Evolutionary conservation across 2,113 vertebrate genomes (phyloP).

Genomic region (Poeciliopsis occidentalis): DNA sequence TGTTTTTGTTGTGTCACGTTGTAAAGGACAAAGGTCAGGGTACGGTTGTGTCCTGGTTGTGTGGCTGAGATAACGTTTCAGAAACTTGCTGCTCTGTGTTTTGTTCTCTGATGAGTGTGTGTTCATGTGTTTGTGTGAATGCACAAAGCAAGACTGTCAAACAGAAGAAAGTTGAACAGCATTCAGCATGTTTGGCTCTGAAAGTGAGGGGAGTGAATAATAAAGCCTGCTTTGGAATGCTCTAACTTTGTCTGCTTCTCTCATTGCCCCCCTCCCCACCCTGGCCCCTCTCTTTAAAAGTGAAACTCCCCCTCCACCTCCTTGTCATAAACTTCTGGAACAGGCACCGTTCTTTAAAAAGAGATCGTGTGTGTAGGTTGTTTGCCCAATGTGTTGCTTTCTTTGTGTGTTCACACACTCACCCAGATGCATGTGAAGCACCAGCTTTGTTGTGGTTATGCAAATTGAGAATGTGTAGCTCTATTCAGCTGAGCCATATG

Average conservation of each 20-base stretch:
- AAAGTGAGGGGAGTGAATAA: not conserved
- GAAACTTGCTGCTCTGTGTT: too few species aligned
- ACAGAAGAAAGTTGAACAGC: not conserved
- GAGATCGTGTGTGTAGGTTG: slow-evolving; percentile 23
- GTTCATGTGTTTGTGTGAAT: too few species aligned
- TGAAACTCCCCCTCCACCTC: slow-evolving; percentile 51
- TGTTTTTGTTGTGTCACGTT: too few species aligned
- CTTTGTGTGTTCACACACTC: slow-evolving; percentile 6
- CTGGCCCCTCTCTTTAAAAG: slow-evolving; percentile 25
- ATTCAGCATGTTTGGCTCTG: not conserved
- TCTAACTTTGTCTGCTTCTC: too few species aligned
- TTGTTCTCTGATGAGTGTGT: too few species aligned
- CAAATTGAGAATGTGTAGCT: slow-evolving; percentile 42
- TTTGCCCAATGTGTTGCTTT: slow-evolving; percentile 52
- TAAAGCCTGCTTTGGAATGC: not conserved
- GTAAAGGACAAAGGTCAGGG: too few species aligned
- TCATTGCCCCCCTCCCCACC: too few species aligned
- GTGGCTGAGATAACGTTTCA: too few species aligned
- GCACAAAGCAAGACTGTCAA: not conserved
- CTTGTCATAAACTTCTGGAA: slow-evolving; percentile 6
- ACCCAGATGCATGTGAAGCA: slow-evolving; percentile 28
- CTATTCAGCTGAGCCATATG: slow-evolving; percentile 53
- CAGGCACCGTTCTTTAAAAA: slow-evolving; percentile 36
- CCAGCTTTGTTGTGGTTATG: slow-evolving; percentile 66
- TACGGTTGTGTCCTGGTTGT: too few species aligned